Percentiles rank a stretch among this genome's conserved stretches.
Evolutionary conservation across 1,140 invertebrate species (phyloP).

Genomic region (Zaprionus camerounensis): DNA sequence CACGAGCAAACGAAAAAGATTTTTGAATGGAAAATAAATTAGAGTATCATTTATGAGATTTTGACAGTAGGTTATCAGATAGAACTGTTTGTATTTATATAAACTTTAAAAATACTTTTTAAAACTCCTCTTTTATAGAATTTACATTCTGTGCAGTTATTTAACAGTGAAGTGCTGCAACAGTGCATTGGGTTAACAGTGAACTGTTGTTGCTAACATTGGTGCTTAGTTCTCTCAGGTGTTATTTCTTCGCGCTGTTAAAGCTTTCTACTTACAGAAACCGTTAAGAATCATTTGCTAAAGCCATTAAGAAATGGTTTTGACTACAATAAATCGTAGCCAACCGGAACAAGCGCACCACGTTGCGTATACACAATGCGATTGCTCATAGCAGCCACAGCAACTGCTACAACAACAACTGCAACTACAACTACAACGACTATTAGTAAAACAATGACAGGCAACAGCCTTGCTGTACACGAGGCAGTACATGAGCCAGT

Average conservation of each 20-base stretch:
- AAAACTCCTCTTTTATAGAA: neutral
- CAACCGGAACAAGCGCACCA: constrained; percentile 8
- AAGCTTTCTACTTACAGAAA: neutral
- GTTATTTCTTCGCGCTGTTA: neutral
- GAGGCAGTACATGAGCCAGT: constrained; percentile 67
- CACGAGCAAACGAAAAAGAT: constrained; percentile 29
- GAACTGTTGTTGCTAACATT: neutral
- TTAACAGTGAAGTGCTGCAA: neutral
- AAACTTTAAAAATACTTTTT: too few relatives aligned
- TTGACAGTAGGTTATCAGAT: neutral
- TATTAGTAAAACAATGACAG: constrained; percentile 79
- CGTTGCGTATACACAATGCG: constrained; percentile 67
- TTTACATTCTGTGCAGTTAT: neutral
- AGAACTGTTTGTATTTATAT: neutral
- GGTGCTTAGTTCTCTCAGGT: too few relatives aligned
- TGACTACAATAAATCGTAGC: constrained; percentile 12
- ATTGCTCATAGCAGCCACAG: constrained; percentile 50
- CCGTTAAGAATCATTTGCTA: neutral
- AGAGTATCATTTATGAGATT: neutral
- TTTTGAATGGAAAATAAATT: neutral
- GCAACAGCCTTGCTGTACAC: constrained; percentile 75
- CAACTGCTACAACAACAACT: neutral
- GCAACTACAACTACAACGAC: constrained; percentile 66
- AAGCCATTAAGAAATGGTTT: neutral
- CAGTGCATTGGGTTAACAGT: neutral